Evolutionary conservation across 2,888 invertebrate genomes (phyloP), one percentile per base, ranked within the genome.

Genomic region (Cylloceria caligata): DNA sequence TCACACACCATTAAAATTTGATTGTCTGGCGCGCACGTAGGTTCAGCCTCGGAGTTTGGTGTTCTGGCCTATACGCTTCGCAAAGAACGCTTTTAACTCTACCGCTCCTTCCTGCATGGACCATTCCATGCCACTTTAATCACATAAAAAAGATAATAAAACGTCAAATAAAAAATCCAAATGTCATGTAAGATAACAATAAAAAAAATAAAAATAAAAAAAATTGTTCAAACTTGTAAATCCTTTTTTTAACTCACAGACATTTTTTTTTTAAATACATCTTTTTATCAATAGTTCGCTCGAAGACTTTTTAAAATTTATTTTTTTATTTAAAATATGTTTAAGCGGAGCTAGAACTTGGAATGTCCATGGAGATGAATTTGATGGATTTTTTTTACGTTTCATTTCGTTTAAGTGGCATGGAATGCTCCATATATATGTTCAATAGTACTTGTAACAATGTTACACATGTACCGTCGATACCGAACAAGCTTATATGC

Each of bases 1-100:
- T 36, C 34, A 24, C 34, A 24, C 52, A 55, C 49, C 52, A 52
- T 69, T 39, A 69, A 69, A 69, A 69, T 69, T 69, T 69, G 68
- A 69, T 69, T 69, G 68, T 24, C 68, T 13, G 6, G 57, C 11
- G 30, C 67, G n/a, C n/a, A n/a, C n/a, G n/a, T n/a, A 52, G 52
- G 68, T 21, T 27, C 36, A 21, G 52, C 52, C 6, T 30, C 13
- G n/a, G n/a, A 16, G 5, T 30, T 57, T 27, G 16, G 6, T 7
- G 30, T 7, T 9, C 5, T 30, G 30, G 16, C 16, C 30, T 30
- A 30, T 57, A n/a, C 27, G 13, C 27, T 27, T 27, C 27, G n/a
- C 30, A 21, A 67, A 34, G 36, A 68, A 39, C 36, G 52, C 21
- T 52, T n/a, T 3, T 69, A 24, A 24, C 24, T 39, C 52, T n/a